These are phyloP conservation scores for Cydia splendana DNA, from an alignment of 1,140 invertebrate species.

Conservation along the genomic window DNA sequence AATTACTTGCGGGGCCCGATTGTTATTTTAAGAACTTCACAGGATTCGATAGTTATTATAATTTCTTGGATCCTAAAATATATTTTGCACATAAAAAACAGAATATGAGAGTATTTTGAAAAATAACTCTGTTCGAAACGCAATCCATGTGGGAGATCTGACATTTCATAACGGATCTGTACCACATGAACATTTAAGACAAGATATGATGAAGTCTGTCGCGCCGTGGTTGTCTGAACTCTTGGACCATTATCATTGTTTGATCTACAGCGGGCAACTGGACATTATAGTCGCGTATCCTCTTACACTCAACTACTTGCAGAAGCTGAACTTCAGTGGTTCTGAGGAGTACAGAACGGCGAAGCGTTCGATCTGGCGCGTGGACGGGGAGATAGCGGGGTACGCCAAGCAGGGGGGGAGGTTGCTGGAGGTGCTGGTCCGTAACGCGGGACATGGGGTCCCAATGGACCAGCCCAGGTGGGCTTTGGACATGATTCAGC, in stretches of 20 bases:
- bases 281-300: background rate
- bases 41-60: conserved; percentile 89
- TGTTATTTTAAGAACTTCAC: conserved; percentile 90
- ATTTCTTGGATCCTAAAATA: conserved; percentile 83
- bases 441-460: background rate
- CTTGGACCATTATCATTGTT: background rate
- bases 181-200: conserved; percentile 46
- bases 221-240: background rate
- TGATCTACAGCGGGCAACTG: background rate
- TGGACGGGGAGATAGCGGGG: background rate
- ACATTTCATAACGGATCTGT: background rate
- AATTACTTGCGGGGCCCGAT: conserved; percentile 44
- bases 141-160: background rate
- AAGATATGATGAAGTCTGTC: background rate
- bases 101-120: background rate
- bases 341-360: background rate
- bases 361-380: background rate
- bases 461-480: background rate
- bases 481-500: background rate
- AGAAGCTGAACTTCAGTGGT: background rate
- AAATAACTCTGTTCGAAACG: background rate
- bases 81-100: background rate
- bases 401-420: background rate
- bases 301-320: background rate
- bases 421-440: background rate